Base-by-base conservation (phyloP, 2,888 invertebrate genomes). In the Magallana nippona region DNA sequence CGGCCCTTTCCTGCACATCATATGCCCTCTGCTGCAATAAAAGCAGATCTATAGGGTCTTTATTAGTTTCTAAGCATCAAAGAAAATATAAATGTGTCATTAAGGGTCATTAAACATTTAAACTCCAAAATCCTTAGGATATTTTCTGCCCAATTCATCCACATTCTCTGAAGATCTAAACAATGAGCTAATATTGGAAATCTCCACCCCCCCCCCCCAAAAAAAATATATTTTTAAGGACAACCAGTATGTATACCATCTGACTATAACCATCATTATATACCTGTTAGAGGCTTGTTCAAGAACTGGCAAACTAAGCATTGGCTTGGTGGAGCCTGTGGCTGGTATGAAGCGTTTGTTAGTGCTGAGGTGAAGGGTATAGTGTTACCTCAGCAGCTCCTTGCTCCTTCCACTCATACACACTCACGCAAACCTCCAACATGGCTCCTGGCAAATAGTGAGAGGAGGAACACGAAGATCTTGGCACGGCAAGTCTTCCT, bases 341-440 rank as follows among this genome's bases (percentile, higher is more conserved):
- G 60, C n/a, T n/a, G 60, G 60, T 60, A 60, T 71, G 22, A 71
- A 27, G 27, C 32, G 71, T 71, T 71, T 27, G 71, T 71, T 27
- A 63, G 22, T 63, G 44, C 19, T 22, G 71, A 71, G 71, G 71
- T 22, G 71, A 71, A 22, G 32, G 27, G 71, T 71, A 32, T 71
- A 10, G 15, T 15, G 15, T 71, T 71, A 71, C 71, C 71, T 71
- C 71, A 71, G 71, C 71, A 71, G 71, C 71, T 19, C 15, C n/a
- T n/a, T n/a, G 15, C 27, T 60, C 60, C 13, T 13, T 71, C 71
- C 32, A 63, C 22, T 27, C 71, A 71, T 22, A 71, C 71, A 71
- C 71, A 71, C 71, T 27, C 71, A 71, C 71, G 32, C 71, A 71
- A 71, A 71, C 71, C 32, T 71, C 71, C 71, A 71, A 71, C 71